phyloP scores from a whole-genome alignment of 2,797 vertebrate species.

The Coendou prehensilis region DNA sequence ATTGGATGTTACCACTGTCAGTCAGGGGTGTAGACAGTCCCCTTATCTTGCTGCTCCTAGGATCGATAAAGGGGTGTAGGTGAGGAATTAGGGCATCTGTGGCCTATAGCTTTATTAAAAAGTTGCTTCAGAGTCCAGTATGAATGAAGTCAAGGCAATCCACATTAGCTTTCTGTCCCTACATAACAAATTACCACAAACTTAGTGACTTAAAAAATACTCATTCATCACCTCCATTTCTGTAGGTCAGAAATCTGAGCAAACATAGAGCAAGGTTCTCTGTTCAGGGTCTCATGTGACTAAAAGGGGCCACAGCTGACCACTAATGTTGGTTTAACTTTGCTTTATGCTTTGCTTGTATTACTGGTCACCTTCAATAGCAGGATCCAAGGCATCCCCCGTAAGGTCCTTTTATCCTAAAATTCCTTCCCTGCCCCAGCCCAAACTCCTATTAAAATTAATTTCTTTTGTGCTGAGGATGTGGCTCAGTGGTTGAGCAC shows the following conservation, averaged over 20 bases:
- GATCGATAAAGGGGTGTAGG: not conserved
- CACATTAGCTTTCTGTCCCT: not conserved
- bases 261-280: not conserved
- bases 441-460: constrained; percentile 1
- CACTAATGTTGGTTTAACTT: not conserved
- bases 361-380: not conserved
- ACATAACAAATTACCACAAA: not conserved
- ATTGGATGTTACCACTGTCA: not conserved
- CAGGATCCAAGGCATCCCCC: not conserved
- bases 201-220: not conserved
- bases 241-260: not conserved
- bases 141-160: not conserved
- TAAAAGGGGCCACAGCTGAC: not conserved
- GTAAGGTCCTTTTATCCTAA: not conserved
- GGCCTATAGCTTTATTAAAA: not conserved
- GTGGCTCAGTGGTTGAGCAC: not conserved
- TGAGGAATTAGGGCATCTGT: not conserved
- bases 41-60: not conserved
- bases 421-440: not conserved
- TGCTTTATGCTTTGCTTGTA: not conserved
- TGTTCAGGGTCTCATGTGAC: not conserved
- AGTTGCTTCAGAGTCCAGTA: not conserved
- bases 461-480: not conserved
- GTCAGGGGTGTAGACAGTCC: not conserved
- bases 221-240: not conserved